Evolutionary conservation across 2,113 vertebrate genomes (phyloP), one percentile per base, ranked within the genome.

Genomic region (Xiphophorus hellerii): DNA sequence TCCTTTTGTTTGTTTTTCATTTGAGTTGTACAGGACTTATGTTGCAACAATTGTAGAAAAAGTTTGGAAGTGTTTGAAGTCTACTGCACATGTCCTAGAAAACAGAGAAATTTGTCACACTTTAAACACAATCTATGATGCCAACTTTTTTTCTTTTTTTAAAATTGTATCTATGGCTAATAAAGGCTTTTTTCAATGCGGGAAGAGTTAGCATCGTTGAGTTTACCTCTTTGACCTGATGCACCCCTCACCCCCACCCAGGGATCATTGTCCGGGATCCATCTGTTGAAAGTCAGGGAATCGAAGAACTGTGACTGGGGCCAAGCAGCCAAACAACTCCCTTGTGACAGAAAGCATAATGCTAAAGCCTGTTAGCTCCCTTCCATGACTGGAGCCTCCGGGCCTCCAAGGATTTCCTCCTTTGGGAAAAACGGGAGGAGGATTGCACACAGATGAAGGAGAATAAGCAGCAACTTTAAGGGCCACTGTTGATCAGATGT

Each of bases 321-420:
- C 74, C 79, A 74, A 84, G 80, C 76, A 82, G 79, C 66, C 75
- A 62, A 81, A 66, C 70, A 42, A 80, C 68, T 86, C 83, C 84
- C 78, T 44, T 67, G 66, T 82, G 88, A 81, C 80, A 66, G 74
- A 44, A 62, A 11, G 69, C 25, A 20, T 76, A 76, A 81, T 62
- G 69, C 70, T 29, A 39, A 78, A 88, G 69, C 91, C 80, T 78
- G 81, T 87, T 82, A 81, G 81, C 78, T 71, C 58, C n/a, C 75
- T 58, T 73, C 78, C 75, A 74, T 64, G 31, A 73, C 64, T 78
- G 62, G 58, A 81, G 82, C 74, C 33, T 66, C 67, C 15, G 9
- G 11, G 66, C 82, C 81, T 79, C 84, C 65, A 69, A 39, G 69
- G 87, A 71, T 77, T 77, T 72, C 12, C 48, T 84, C 83, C 73